Conservation (phyloP, 2,797 vertebrate genomes). For the Yasuhikotakia modesta region DNA sequence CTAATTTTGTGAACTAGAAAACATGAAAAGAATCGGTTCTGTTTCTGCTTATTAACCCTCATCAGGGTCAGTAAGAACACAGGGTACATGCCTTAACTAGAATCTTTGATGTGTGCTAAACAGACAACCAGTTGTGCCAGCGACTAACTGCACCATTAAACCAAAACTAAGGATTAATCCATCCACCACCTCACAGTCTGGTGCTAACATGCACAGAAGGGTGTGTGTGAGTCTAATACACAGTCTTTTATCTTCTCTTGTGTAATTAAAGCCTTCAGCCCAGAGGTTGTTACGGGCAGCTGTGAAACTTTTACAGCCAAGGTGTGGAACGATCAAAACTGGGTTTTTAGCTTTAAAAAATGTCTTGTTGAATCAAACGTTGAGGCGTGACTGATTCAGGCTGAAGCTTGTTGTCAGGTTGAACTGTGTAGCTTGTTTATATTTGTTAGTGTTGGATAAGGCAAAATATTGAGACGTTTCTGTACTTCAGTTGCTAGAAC, state of each 20-base stretch:
- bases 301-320: constrained; percentile 52
- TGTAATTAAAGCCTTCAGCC: constrained; percentile 72
- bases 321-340: constrained; percentile 20
- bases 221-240: constrained; percentile 41
- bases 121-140: constrained; percentile 41
- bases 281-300: constrained; percentile 55
- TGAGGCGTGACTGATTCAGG: not conserved
- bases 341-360: constrained; percentile 19
- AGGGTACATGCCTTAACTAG: constrained; percentile 60
- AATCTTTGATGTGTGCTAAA: constrained; percentile 48
- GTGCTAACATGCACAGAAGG: constrained; percentile 39
- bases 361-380: not conserved
- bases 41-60: constrained; percentile 55
- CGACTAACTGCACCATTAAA: constrained; percentile 1
- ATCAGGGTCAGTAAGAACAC: constrained; percentile 47
- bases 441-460: no score
- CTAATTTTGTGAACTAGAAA: constrained; percentile 52
- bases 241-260: constrained; percentile 70
- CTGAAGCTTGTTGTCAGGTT: not conserved
- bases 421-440: not conserved
- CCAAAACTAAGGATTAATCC: not conserved
- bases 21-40: constrained; percentile 59
- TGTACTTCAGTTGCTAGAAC: no score
- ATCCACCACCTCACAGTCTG: not conserved
- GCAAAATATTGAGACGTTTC: no score